phyloP scores from a whole-genome alignment of 2,797 vertebrate species.

The Siniperca undulata region DNA sequence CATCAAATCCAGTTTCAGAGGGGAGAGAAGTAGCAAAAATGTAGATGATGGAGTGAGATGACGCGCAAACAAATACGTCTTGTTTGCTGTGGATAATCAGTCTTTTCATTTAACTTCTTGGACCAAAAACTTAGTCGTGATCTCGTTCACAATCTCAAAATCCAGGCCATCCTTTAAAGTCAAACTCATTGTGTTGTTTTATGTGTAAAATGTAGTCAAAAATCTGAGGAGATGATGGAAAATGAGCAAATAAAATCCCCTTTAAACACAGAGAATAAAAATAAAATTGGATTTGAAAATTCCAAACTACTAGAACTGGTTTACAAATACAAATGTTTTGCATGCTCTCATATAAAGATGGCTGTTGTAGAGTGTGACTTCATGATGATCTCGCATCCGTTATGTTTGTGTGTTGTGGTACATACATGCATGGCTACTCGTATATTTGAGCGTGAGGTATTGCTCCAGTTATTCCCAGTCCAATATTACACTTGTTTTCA shows the following conservation, averaged over 20 bases:
- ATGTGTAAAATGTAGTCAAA: slow-evolving; percentile 26
- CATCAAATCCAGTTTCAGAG: slow-evolving; percentile 76
- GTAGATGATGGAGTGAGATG: slow-evolving; percentile 40
- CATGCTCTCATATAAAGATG: slow-evolving; percentile 34
- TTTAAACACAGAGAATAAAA: slow-evolving; percentile 28
- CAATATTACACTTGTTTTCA: slow-evolving; percentile 46
- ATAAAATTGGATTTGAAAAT: slow-evolving; percentile 26
- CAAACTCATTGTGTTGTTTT: slow-evolving; percentile 50
- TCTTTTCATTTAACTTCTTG: slow-evolving; percentile 22
- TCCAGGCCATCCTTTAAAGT: slow-evolving; percentile 32
- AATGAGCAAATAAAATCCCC: slow-evolving; percentile 25
- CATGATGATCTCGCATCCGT: slow-evolving; percentile 47
- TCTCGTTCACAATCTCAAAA: slow-evolving; percentile 16
- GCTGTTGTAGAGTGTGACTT: slow-evolving; percentile 49
- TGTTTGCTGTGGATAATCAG: background rate
- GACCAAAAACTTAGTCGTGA: background rate
- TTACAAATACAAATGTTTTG: slow-evolving; percentile 41
- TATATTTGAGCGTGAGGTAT: slow-evolving; percentile 62
- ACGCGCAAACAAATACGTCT: slow-evolving; percentile 16
- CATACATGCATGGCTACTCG: slow-evolving; percentile 41
- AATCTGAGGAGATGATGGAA: slow-evolving; percentile 12
- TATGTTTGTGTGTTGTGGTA: slow-evolving; percentile 34
- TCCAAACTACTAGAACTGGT: slow-evolving; percentile 13
- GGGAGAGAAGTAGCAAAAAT: slow-evolving; percentile 35
- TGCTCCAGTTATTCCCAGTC: slow-evolving; percentile 62